phyloP scores from a whole-genome alignment of 2,113 vertebrate genomes.

The Fregata magnificens region DNA sequence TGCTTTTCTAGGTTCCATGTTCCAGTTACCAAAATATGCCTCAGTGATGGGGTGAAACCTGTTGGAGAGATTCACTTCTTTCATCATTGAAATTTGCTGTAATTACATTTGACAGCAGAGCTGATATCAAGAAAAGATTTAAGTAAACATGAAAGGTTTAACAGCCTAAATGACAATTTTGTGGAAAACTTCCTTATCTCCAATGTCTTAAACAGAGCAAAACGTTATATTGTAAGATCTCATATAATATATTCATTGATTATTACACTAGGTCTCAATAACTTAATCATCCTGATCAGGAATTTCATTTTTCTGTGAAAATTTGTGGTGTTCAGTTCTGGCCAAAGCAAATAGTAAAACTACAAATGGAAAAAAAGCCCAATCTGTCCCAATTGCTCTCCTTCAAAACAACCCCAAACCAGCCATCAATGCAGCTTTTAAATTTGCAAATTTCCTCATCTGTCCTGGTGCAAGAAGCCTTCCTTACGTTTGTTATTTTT shows the following conservation, averaged over 20 bases:
- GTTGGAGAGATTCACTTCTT: background rate
- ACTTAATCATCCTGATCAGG: background rate
- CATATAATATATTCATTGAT: background rate
- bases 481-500: constrained; percentile 79
- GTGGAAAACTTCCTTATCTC: background rate
- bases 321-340: background rate
- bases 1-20: background rate
- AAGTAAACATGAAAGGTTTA: constrained; percentile 6
- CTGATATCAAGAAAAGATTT: background rate
- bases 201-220: background rate
- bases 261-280: background rate
- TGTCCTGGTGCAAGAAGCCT: constrained; percentile 35
- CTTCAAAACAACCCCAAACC: background rate
- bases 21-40: background rate
- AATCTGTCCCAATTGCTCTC: background rate
- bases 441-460: constrained; percentile 38
- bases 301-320: background rate
- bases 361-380: background rate
- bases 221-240: background rate
- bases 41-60: background rate
- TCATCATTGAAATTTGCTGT: background rate
- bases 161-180: constrained; percentile 19
- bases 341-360: background rate
- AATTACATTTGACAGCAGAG: constrained; percentile 3
- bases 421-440: background rate